phyloP scores from a whole-genome alignment of 2,797 vertebrate genomes.

The Ambastaia sidthimunki region DNA sequence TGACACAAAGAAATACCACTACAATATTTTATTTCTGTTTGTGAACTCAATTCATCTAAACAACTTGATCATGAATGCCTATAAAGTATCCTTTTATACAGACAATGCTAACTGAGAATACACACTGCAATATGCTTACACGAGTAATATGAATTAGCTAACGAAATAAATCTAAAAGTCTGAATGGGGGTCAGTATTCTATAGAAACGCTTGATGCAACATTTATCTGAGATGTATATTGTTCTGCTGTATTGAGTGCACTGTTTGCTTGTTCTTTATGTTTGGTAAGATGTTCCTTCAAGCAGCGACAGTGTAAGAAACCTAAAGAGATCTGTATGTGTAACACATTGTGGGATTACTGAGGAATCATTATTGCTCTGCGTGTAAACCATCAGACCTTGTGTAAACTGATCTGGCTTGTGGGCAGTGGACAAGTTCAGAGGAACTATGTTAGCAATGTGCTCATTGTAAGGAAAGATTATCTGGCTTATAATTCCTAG shows the following conservation, averaged over 20 bases:
- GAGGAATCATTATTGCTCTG: constrained; percentile 42
- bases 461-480: constrained; percentile 57
- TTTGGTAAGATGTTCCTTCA: constrained; percentile 7
- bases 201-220: not conserved
- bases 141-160: not conserved
- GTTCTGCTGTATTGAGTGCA: not conserved
- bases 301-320: not conserved
- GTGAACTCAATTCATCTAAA: not conserved
- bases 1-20: not conserved
- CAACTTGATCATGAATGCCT: not conserved
- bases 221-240: not conserved
- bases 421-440: constrained; percentile 55
- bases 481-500: constrained; percentile 52
- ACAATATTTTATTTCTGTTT: constrained; percentile 1
- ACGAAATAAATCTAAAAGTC: constrained; percentile 1
- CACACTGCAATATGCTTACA: not conserved
- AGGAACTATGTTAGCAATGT: constrained; percentile 67
- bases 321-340: constrained; percentile 29
- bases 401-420: constrained; percentile 67
- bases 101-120: not conserved
- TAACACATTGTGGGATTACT: constrained; percentile 29
- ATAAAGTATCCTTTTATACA: not conserved
- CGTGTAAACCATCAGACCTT: constrained; percentile 37
- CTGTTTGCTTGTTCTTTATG: constrained; percentile 4
- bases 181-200: not conserved